These are phyloP conservation scores for Drosophila ustulata DNA, from an alignment of 2,888 invertebrate genomes.

Conservation along the genomic window DNA sequence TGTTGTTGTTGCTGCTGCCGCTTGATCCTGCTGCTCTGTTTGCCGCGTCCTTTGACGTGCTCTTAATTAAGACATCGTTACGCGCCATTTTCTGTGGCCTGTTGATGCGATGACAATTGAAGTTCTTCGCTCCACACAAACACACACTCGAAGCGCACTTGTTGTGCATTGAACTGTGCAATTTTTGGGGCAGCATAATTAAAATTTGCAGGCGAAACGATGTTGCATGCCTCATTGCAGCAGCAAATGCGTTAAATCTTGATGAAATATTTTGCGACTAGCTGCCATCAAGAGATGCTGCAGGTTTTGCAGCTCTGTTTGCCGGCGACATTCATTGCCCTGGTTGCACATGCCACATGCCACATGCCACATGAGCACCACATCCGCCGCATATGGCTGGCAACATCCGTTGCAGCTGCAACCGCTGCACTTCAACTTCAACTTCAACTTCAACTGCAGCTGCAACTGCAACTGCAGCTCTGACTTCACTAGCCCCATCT, in stretches of 20 bases:
- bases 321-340: conserved; percentile 34
- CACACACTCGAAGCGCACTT: conserved; percentile 1
- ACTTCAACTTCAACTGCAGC: neutral
- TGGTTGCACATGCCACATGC: conserved; percentile 24
- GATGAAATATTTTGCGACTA: conserved; percentile 59
- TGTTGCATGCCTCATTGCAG: conserved; percentile 63
- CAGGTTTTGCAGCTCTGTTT: neutral
- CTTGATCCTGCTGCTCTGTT: neutral
- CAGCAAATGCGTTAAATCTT: conserved; percentile 69
- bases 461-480: neutral
- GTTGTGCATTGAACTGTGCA: conserved; percentile 10
- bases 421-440: conserved; percentile 9
- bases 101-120: conserved; percentile 56
- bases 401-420: conserved; percentile 42
- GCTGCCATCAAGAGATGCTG: too few relatives aligned
- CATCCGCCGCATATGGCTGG: conserved; percentile 29
- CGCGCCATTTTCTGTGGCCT: conserved; percentile 61
- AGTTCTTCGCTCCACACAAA: conserved; percentile 31
- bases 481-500: neutral
- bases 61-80: conserved; percentile 73
- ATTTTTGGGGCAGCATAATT: conserved; percentile 49
- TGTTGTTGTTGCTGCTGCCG: too few relatives aligned
- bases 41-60: conserved; percentile 41
- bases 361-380: neutral
- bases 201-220: conserved; percentile 29